These are phyloP conservation scores for Hippoglossus stenolepis DNA, from an alignment of 2,113 vertebrate genomes.

Conservation along the genomic window DNA sequence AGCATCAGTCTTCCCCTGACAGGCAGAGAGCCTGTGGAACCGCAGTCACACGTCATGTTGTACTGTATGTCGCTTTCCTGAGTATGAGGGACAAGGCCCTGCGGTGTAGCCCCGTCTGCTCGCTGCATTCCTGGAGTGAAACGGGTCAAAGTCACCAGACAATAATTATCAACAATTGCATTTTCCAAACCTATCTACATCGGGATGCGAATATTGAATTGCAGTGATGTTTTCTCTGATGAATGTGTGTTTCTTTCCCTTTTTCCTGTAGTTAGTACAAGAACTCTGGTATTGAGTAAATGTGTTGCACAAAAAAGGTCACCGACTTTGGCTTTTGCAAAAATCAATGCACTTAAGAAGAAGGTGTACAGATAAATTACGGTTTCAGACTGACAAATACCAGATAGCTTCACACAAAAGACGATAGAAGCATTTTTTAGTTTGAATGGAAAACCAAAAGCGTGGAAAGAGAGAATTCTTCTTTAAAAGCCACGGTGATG, in stretches of 20 bases:
- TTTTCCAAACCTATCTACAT: background rate
- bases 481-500: background rate
- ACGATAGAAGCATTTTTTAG: background rate
- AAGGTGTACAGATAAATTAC: background rate
- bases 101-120: slow-evolving; percentile 4
- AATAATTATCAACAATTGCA: slow-evolving; percentile 7
- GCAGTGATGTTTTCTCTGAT: background rate
- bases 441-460: background rate
- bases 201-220: background rate
- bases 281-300: background rate
- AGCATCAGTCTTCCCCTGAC: slow-evolving; percentile 61
- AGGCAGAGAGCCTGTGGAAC: slow-evolving; percentile 47
- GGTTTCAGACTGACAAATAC: background rate
- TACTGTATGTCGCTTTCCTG: slow-evolving; percentile 28
- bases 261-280: background rate
- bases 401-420: background rate
- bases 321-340: background rate
- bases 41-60: slow-evolving; percentile 42
- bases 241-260: background rate
- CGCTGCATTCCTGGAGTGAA: slow-evolving; percentile 1
- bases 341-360: background rate
- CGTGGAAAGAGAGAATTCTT: background rate
- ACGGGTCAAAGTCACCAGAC: slow-evolving; percentile 34
- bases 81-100: slow-evolving; percentile 33
- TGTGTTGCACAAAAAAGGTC: background rate